phyloP scores from a whole-genome alignment of 1,140 invertebrate genomes.

The Streblospio benedicti region DNA sequence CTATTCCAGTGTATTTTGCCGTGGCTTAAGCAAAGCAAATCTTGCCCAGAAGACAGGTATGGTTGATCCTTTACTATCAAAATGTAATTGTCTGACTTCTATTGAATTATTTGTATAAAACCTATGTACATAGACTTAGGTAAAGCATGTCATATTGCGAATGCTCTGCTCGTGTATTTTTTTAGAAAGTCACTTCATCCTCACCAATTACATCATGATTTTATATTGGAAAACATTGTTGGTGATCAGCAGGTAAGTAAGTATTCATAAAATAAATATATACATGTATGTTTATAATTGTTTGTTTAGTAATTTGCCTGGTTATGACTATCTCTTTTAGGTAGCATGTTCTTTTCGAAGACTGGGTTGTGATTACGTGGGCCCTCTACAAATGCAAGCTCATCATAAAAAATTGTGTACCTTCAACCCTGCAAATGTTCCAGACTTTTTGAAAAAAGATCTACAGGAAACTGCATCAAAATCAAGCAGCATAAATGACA shows the following conservation, averaged over 20 bases:
- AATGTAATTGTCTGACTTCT: neutral
- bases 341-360: slow-evolving; percentile 29
- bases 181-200: slow-evolving; percentile 24
- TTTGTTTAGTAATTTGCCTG: neutral
- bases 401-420: slow-evolving; percentile 28
- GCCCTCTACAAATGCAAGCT: slow-evolving; percentile 22
- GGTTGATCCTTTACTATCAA: neutral
- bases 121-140: neutral
- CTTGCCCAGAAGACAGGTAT: slow-evolving; percentile 32
- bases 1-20: slow-evolving; percentile 27
- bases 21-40: slow-evolving; percentile 27
- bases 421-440: slow-evolving; percentile 30
- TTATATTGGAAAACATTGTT: slow-evolving; percentile 36
- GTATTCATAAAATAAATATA: neutral
- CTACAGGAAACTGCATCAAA: neutral
- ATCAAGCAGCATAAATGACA: no score
- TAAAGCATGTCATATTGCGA: neutral
- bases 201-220: slow-evolving; percentile 30
- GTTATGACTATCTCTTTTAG: slow-evolving; percentile 16
- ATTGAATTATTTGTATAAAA: neutral
- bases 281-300: neutral
- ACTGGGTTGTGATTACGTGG: slow-evolving; percentile 27
- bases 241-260: slow-evolving; percentile 32
- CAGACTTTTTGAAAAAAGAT: slow-evolving; percentile 26
- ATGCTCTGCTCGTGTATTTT: neutral